phyloP scores from a whole-genome alignment of 1,140 invertebrate species.

The Conus betulinus region DNA sequence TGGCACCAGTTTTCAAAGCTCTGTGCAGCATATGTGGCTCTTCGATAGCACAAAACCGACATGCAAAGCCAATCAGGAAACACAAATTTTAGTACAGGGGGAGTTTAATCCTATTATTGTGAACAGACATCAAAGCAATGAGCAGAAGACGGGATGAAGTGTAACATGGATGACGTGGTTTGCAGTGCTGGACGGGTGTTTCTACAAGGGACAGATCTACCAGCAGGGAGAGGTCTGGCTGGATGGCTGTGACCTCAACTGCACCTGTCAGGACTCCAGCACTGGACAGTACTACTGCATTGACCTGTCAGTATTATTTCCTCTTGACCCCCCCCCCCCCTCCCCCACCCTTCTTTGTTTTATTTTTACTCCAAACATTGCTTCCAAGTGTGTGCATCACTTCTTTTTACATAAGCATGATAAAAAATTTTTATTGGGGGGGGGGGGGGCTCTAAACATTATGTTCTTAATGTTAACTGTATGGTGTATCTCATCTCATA shows the following conservation, averaged over 20 bases:
- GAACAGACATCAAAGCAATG: not conserved
- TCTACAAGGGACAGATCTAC: slow-evolving; percentile 38
- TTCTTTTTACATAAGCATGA: too few relatives aligned
- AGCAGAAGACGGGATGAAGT: not conserved
- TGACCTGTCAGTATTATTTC: slow-evolving; percentile 51
- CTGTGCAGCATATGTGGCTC: too few relatives aligned
- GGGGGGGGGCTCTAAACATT: too few relatives aligned
- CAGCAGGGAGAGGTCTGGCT: slow-evolving; percentile 56
- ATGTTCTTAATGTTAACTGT: too few relatives aligned
- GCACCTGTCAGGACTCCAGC: slow-evolving; percentile 55
- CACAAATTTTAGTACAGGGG: too few relatives aligned
- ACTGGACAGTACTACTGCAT: slow-evolving; percentile 57
- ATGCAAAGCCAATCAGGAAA: too few relatives aligned
- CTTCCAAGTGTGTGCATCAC: too few relatives aligned
- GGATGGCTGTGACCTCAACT: slow-evolving; percentile 60
- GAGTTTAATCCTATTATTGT: not conserved
- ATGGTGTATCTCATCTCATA: too few relatives aligned
- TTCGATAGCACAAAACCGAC: too few relatives aligned
- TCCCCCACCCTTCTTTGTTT: not conserved
- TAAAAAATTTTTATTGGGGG: too few relatives aligned
- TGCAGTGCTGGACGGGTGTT: slow-evolving; percentile 28
- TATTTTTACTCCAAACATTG: not conserved
- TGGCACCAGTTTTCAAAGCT: too few relatives aligned
- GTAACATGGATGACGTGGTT: not conserved
- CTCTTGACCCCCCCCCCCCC: not conserved